These are phyloP conservation scores for Gyps fulvus DNA, from an alignment of 2,113 vertebrate species.

Conservation along the genomic window DNA sequence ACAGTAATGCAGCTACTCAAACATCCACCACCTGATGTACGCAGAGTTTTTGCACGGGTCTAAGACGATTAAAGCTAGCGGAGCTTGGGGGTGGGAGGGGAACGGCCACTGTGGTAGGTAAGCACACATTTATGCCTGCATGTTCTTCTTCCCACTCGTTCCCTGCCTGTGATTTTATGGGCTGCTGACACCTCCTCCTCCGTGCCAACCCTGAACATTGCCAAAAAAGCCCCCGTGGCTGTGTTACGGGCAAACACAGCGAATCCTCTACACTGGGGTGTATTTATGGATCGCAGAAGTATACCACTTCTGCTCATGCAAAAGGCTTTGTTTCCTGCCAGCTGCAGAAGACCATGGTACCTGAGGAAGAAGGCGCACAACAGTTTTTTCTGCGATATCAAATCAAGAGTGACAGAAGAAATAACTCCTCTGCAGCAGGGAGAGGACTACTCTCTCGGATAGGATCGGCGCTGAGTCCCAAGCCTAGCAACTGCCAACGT, in stretches of 20 bases:
- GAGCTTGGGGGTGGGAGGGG: background rate
- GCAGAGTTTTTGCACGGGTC: background rate
- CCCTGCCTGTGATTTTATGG: background rate
- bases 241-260: background rate
- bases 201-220: fast-evolving
- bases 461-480: fast-evolving
- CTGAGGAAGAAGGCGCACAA: background rate
- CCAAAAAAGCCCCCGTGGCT: background rate
- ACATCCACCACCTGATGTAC: background rate
- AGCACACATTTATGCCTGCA: background rate
- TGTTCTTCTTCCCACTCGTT: background rate
- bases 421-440: background rate
- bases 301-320: background rate
- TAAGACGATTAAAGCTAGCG: background rate
- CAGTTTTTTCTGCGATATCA: background rate
- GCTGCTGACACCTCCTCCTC: background rate
- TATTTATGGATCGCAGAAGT: background rate
- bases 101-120: background rate
- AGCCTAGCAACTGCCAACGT: background rate
- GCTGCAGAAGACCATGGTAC: background rate
- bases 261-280: background rate
- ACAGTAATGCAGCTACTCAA: background rate
- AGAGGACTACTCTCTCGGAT: fast-evolving
- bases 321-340: background rate
- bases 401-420: background rate